Conservation (phyloP, 2,113 vertebrate genomes). For the Echinops telfairi region DNA sequence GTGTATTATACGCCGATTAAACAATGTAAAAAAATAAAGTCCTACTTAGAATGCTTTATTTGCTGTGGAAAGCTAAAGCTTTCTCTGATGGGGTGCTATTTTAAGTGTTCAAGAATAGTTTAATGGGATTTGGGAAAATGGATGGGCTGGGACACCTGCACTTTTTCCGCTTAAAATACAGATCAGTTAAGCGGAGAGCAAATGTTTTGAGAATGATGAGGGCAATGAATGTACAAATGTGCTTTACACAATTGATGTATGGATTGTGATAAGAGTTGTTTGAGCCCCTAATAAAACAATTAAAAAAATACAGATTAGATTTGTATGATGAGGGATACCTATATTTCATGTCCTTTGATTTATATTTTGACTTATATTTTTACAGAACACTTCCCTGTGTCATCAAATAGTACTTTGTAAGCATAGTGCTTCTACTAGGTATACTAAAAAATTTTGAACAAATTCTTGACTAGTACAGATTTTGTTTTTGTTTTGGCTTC, state of each 20-base stretch:
- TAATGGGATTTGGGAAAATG: not conserved
- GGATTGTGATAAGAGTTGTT: too few species aligned
- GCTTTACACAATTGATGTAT: too few species aligned
- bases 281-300: too few species aligned
- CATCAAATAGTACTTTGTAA: slow-evolving; percentile 19
- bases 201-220: too few species aligned
- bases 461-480: not conserved
- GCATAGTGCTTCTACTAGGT: not conserved
- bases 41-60: slow-evolving; percentile 47
- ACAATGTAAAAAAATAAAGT: not conserved
- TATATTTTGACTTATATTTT: slow-evolving; percentile 48
- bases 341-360: slow-evolving; percentile 13
- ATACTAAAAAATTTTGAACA: slow-evolving; percentile 26
- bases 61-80: not conserved
- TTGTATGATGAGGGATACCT: not conserved
- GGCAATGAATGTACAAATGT: too few species aligned
- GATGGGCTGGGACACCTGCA: not conserved
- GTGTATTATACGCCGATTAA: not conserved
- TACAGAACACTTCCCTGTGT: not conserved
- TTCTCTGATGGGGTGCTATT: not conserved
- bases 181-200: too few species aligned
- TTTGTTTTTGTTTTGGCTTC: slow-evolving; percentile 43
- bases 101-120: not conserved
- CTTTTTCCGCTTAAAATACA: too few species aligned
- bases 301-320: not conserved